Conservation (phyloP, 2,888 invertebrate genomes). For the Palloptera scutellata region DNA sequence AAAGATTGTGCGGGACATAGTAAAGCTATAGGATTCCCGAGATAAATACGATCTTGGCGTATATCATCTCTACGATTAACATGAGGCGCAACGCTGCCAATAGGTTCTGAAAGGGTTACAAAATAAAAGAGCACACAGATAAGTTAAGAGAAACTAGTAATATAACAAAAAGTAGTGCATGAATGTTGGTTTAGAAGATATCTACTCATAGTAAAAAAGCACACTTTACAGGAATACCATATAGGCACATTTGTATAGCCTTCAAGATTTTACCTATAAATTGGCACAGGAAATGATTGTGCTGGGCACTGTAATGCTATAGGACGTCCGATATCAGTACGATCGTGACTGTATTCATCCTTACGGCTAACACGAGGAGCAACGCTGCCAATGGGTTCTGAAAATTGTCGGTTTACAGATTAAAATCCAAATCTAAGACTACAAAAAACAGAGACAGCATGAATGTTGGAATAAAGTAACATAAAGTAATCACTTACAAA, state of each 20-base stretch:
- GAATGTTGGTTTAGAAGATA: too few relatives aligned
- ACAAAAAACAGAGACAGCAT: background rate
- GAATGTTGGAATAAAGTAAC: background rate
- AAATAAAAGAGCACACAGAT: background rate
- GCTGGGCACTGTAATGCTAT: constrained; percentile 76
- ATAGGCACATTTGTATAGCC: background rate
- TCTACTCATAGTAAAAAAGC: constrained; percentile 29
- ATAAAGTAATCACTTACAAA: background rate
- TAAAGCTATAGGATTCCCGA: constrained; percentile 67
- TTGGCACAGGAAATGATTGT: constrained; percentile 74
- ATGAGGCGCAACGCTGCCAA: constrained; percentile 68
- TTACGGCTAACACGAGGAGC: constrained; percentile 68
- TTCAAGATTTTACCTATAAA: constrained; percentile 65
- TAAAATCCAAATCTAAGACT: background rate
- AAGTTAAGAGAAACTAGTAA: background rate
- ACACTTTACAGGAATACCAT: too few relatives aligned
- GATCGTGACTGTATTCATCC: constrained; percentile 62
- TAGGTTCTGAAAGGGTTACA: constrained; percentile 55
- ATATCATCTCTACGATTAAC: constrained; percentile 66
- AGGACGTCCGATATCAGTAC: constrained; percentile 55
- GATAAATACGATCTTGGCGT: constrained; percentile 54
- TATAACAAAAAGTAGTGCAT: background rate
- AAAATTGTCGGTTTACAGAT: background rate
- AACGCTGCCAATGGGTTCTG: constrained; percentile 66
- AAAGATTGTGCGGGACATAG: constrained; percentile 79